Evolutionary conservation across 1,140 invertebrate species (phyloP), one percentile per base, ranked within the genome.

Genomic region (Orius insidiosus): DNA sequence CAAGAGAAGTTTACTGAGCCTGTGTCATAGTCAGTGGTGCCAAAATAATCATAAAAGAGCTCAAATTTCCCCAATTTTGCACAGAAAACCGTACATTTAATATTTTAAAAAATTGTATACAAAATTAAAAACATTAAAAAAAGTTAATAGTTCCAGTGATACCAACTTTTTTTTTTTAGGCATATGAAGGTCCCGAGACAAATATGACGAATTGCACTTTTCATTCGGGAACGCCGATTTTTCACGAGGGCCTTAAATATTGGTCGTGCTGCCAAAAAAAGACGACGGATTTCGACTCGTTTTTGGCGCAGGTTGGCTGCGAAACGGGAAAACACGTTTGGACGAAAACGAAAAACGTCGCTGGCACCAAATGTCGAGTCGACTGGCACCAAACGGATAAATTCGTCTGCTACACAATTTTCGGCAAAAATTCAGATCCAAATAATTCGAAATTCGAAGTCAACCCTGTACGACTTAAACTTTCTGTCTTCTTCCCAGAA

Each of bases 221-320:
- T 68, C 95, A 98, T 69, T 75, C 87, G 14, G 95, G 94, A 0
- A 65, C 69, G 11, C 88, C 94, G 2, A 72, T 99, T 36, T 98
- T 98, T 62, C 95, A 99, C 59, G 95, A 99, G 70, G 95, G 92
- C 0, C 68, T 97, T 60, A 98, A 98, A 64, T 98, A 78, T 63
- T 98, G 94, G 94, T 85, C 88, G 0, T 98, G 95, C 59, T 98
- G 94, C 58, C 72, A 83, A 53, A 85, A 83, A 56, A 82, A 81
- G 56, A 98, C 94, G 1, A 81, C 86, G 8, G 92, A 98, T 60
- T 98, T 98, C 63, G 74, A 83, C 46, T 71, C 70, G 9, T 98
- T 98, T 60, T 67, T 98, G 19, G 78, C 80, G 38, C 93, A 98
- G 68, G 72, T 72, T 36, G 82, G 82, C 0, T 98, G 95, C 63